Evolutionary conservation across 2,888 invertebrate species (phyloP).

Genomic region (Xanthostigma xanthostigma): DNA sequence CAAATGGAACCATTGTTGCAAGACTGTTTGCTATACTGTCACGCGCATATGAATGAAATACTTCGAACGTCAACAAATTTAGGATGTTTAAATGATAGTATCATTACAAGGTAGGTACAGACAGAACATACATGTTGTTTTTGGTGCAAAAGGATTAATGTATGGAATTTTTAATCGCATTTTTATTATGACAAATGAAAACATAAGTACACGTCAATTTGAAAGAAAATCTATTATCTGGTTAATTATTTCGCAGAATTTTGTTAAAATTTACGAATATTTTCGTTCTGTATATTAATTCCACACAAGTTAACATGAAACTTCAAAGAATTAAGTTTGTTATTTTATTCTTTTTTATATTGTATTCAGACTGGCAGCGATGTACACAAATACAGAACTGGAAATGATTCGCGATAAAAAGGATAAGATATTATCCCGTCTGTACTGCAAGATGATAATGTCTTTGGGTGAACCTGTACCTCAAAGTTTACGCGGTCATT

Average conservation of each 20-base stretch:
- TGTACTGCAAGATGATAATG: constrained; percentile 71
- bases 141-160: neutral
- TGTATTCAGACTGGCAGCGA: constrained; percentile 53
- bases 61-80: constrained; percentile 74
- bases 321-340: too few relatives aligned
- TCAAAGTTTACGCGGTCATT: constrained; percentile 65
- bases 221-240: too few relatives aligned
- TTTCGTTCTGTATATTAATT: too few relatives aligned
- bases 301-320: too few relatives aligned
- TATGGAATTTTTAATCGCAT: neutral
- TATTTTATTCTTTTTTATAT: too few relatives aligned
- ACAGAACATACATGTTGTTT: neutral
- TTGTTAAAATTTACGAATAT: too few relatives aligned
- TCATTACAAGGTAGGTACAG: constrained; percentile 37
- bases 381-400: constrained; percentile 77
- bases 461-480: constrained; percentile 61
- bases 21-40: constrained; percentile 75
- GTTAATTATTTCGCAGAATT: too few relatives aligned
- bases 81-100: constrained; percentile 71
- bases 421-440: constrained; percentile 72
- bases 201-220: neutral
- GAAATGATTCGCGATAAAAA: constrained; percentile 74
- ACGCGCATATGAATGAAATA: constrained; percentile 74
- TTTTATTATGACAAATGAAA: too few relatives aligned
- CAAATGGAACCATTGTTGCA: constrained; percentile 85